A percentile compares a stretch with the other conserved stretches of the same genome.
phyloP scores from a whole-genome alignment of 2,888 invertebrate species.

The Tolmerus cingulatus region DNA sequence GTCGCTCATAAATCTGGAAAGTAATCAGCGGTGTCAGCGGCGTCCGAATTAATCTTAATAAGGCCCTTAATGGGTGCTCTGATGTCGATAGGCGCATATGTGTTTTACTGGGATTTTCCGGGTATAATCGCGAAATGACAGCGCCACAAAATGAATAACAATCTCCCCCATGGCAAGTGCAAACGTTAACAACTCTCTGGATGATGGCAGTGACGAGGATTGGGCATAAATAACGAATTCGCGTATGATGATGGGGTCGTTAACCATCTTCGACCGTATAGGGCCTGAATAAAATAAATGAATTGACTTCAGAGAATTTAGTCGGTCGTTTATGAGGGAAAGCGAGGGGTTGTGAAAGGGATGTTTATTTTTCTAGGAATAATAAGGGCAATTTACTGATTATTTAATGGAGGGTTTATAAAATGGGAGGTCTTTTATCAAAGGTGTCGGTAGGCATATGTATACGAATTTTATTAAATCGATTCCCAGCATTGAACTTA shows the following conservation, averaged over 20 bases:
- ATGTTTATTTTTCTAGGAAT: not conserved
- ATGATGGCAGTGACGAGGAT: not conserved
- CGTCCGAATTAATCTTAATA: conserved; percentile 33
- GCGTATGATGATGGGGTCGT: not conserved
- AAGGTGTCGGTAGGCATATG: not conserved
- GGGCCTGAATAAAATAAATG: not conserved
- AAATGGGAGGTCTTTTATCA: not conserved
- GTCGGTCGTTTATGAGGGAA: not conserved
- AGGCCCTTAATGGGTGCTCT: conserved; percentile 9
- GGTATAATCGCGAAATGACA: conserved; percentile 19
- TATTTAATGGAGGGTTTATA: not conserved
- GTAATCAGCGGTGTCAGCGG: conserved; percentile 31
- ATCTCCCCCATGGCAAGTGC: not conserved
- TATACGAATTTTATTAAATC: not conserved
- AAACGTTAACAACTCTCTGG: not conserved
- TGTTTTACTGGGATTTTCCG: not conserved
- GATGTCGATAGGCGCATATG: conserved; percentile 8
- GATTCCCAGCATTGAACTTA: not conserved
- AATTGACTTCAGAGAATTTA: not conserved
- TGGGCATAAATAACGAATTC: not conserved
- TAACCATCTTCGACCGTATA: not conserved
- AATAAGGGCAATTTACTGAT: not conserved
- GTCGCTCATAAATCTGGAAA: conserved; percentile 26
- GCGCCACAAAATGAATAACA: conserved; percentile 6
- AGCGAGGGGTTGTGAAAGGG: not conserved